Evolutionary conservation across 1,140 invertebrate genomes (phyloP).

Genomic region (Streblospio benedicti): DNA sequence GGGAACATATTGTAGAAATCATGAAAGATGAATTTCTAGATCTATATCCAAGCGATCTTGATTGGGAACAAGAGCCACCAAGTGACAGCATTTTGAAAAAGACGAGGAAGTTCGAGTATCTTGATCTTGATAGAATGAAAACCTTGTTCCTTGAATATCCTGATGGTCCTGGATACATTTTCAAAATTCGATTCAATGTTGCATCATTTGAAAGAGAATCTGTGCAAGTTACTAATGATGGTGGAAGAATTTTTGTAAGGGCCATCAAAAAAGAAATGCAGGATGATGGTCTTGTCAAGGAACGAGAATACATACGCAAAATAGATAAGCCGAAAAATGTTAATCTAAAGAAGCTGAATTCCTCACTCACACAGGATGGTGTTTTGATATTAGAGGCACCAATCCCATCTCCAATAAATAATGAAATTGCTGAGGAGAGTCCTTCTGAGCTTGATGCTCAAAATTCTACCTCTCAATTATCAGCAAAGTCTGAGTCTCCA

Average conservation of each 20-base stretch:
- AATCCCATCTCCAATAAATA: no score
- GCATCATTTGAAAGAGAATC: background rate
- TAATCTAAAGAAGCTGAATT: conserved; percentile 10
- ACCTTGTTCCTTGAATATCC: conserved; percentile 13
- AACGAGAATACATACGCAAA: background rate
- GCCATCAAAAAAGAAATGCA: background rate
- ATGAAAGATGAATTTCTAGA: conserved; percentile 11
- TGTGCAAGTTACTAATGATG: background rate
- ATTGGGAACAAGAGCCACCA: background rate
- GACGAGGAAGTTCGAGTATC: conserved; percentile 8
- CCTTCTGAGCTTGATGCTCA: conserved; percentile 14
- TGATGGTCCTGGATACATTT: background rate
- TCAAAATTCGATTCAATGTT: conserved; percentile 10
- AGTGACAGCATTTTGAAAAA: background rate
- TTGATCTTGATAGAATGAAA: conserved; percentile 5
- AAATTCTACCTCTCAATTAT: conserved; percentile 12
- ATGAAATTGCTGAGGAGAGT: no score
- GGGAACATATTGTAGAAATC: conserved; percentile 10
- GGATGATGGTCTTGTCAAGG: background rate
- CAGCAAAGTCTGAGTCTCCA: background rate
- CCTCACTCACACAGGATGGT: conserved; percentile 8
- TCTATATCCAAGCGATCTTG: background rate
- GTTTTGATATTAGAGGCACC: conserved; percentile 9
- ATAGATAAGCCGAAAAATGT: conserved; percentile 9
- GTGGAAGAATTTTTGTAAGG: background rate